Conservation (phyloP, 1,140 invertebrate genomes). For the Drosophila tristis region DNA sequence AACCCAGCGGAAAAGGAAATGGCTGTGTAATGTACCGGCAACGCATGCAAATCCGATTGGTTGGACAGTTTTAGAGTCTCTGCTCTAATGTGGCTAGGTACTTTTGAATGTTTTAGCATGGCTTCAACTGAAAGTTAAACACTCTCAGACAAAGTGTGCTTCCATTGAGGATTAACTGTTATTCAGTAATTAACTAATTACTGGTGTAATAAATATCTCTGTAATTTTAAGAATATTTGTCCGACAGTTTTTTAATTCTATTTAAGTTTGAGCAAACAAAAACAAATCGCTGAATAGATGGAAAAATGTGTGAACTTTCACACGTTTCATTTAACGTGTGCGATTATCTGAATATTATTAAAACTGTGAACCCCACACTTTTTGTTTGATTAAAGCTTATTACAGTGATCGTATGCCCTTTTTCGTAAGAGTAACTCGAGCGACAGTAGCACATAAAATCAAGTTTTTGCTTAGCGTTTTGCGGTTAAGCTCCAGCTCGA, state of each 20-base stretch:
- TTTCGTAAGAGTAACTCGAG: constrained; percentile 13
- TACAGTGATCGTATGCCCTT: not conserved
- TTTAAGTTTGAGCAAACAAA: no score
- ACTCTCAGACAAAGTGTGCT: not conserved
- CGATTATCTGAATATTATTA: no score
- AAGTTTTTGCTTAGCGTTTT: constrained; percentile 39
- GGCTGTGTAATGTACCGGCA: constrained; percentile 41
- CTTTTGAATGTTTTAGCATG: not conserved
- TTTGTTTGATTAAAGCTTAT: not conserved
- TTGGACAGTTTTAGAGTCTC: constrained; percentile 13
- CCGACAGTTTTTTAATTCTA: no score
- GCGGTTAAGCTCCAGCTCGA: constrained; percentile 17
- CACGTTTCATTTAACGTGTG: no score
- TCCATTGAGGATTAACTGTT: no score
- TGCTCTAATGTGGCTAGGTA: not conserved
- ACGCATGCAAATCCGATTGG: constrained; percentile 53
- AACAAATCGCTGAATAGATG: no score
- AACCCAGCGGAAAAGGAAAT: constrained; percentile 69
- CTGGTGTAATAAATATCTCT: no score
- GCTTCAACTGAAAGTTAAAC: not conserved
- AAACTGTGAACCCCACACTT: no score
- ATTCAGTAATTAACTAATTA: no score
- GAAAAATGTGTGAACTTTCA: not conserved
- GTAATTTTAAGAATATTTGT: no score
- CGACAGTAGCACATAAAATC: constrained; percentile 38